These are phyloP conservation scores for Lagenorhynchus albirostris DNA, from an alignment of 2,113 vertebrate genomes.

Conservation along the genomic window DNA sequence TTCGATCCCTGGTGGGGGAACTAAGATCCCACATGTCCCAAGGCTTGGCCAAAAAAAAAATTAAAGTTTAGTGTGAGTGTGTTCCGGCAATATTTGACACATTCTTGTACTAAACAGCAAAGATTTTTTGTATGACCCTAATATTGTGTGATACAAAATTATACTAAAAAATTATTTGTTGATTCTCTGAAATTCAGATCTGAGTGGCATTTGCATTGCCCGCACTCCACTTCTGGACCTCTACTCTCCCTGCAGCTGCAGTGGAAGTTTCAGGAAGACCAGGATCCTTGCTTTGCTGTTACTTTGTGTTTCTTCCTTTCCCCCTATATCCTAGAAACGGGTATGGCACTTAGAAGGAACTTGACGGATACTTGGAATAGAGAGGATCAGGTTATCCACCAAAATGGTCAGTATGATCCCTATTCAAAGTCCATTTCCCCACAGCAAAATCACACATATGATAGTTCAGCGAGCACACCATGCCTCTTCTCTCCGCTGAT, in stretches of 20 bases:
- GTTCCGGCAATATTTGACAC: not conserved
- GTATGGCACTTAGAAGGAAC: too few relatives aligned
- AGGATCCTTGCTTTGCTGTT: too few relatives aligned
- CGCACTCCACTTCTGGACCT: fast-evolving
- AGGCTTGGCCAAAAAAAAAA: too few relatives aligned
- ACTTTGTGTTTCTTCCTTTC: not conserved
- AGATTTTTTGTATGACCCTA: not conserved
- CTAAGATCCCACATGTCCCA: too few relatives aligned
- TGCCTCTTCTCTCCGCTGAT: fast-evolving
- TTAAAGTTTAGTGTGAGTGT: too few relatives aligned
- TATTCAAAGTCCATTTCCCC: not conserved
- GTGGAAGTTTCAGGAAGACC: too few relatives aligned
- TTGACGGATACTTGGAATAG: not conserved
- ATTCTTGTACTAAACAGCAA: not conserved
- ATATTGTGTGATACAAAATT: not conserved
- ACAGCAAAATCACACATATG: not conserved
- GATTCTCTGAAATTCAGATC: not conserved
- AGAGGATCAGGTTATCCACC: not conserved
- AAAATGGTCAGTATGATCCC: not conserved
- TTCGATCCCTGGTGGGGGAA: too few relatives aligned
- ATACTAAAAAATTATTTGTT: not conserved
- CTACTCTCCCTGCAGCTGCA: fast-evolving
- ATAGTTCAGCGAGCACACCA: fast-evolving
- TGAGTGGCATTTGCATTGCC: too few relatives aligned
- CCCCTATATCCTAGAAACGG: not conserved